A percentile compares a stretch with the other conserved stretches of the same genome.
Conservation (phyloP, 2,888 invertebrate species). For the Nomada fabriciana region DNA sequence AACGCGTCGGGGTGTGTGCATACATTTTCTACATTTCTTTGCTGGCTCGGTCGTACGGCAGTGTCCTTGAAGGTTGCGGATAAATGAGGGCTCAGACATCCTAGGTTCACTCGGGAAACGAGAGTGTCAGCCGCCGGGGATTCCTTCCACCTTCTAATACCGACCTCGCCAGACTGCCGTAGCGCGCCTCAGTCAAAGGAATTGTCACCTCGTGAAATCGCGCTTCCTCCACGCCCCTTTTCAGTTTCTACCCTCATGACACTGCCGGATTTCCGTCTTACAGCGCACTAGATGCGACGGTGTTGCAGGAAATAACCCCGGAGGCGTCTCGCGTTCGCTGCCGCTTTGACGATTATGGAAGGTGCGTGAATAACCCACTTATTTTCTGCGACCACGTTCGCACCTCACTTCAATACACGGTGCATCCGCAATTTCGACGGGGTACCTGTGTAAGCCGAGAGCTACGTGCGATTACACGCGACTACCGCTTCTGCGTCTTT, state of each 20-base stretch:
- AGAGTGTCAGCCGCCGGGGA: slow-evolving; percentile 35
- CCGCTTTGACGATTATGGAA: slow-evolving; percentile 54
- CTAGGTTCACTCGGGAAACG: slow-evolving; percentile 20
- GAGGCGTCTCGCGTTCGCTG: slow-evolving; percentile 27
- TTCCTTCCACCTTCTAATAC: slow-evolving; percentile 22
- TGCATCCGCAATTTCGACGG: slow-evolving; percentile 38
- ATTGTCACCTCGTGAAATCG: slow-evolving; percentile 62
- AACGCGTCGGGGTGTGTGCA: slow-evolving; percentile 15
- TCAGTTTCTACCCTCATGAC: slow-evolving; percentile 34
- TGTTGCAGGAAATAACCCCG: slow-evolving; percentile 52
- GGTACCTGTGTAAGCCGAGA: slow-evolving; percentile 1
- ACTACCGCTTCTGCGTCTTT: slow-evolving; percentile 36
- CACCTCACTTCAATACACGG: slow-evolving; percentile 41
- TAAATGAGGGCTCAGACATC: neutral
- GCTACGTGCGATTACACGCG: slow-evolving; percentile 37
- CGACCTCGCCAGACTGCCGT: slow-evolving; percentile 1
- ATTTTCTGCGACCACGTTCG: slow-evolving; percentile 40
- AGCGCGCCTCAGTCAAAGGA: slow-evolving; percentile 38
- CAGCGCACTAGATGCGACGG: slow-evolving; percentile 5
- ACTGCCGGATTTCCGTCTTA: slow-evolving; percentile 53
- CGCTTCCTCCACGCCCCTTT: slow-evolving; percentile 46
- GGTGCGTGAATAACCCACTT: slow-evolving; percentile 49
- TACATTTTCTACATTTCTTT: slow-evolving; percentile 27
- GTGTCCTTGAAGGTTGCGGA: neutral
- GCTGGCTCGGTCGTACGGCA: neutral